These are phyloP conservation scores for Callocephalon fimbriatum DNA, from an alignment of 2,113 vertebrate genomes.

Conservation along the genomic window DNA sequence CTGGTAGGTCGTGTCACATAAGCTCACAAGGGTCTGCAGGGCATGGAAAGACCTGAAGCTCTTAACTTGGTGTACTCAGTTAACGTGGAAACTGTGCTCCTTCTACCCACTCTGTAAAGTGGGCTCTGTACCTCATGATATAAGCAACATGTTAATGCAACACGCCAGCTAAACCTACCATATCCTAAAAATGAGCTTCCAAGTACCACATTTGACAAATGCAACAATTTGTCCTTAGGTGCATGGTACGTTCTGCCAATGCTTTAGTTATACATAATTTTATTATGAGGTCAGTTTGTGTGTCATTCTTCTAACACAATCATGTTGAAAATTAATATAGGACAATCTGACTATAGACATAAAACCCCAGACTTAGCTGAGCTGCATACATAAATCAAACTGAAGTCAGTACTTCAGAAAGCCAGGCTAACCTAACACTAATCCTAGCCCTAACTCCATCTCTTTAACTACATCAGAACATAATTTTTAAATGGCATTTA, in stretches of 20 bases:
- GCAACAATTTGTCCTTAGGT: neutral
- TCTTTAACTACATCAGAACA: neutral
- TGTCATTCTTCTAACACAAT: neutral
- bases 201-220: neutral
- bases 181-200: neutral
- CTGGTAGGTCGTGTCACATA: neutral
- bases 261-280: neutral
- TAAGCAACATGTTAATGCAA: neutral
- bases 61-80: neutral
- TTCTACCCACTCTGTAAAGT: neutral
- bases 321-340: neutral
- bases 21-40: neutral
- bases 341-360: neutral
- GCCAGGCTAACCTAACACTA: neutral
- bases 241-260: neutral
- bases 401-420: neutral
- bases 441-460: neutral
- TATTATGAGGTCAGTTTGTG: conserved; percentile 19
- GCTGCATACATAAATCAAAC: neutral
- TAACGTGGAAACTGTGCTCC: neutral
- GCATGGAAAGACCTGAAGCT: neutral
- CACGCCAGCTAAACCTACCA: neutral
- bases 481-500: neutral
- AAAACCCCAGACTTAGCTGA: neutral
- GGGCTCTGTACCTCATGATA: neutral